Evolutionary conservation across 2,113 vertebrate species (phyloP).

Genomic region (Mesoclemmys tuberculata): DNA sequence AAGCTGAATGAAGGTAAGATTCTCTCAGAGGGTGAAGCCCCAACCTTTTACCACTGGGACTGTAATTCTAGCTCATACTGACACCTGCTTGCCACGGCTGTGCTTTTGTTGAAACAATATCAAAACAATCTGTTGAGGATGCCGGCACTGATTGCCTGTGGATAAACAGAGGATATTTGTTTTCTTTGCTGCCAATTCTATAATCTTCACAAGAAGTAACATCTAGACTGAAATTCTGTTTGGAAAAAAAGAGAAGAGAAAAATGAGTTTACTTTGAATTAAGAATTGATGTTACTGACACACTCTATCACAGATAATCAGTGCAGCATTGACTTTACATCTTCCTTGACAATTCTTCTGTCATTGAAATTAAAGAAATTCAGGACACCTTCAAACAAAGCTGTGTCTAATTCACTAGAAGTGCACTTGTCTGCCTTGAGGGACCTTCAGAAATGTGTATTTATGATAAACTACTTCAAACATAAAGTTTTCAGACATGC

Average conservation of each 20-base stretch:
- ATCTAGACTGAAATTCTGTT: not conserved
- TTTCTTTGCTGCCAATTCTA: not conserved
- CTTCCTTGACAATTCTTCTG: slow-evolving; percentile 60
- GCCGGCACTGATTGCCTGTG: not conserved
- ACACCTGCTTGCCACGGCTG: not conserved
- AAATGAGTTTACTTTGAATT: slow-evolving; percentile 32
- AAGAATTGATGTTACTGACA: slow-evolving; percentile 38
- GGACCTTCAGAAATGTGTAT: slow-evolving; percentile 66
- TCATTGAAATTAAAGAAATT: slow-evolving; percentile 71
- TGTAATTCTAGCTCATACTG: slow-evolving; percentile 18
- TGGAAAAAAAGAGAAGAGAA: not conserved
- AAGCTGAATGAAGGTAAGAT: not conserved
- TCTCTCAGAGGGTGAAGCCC: not conserved
- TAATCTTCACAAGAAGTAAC: not conserved
- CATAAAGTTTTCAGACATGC: slow-evolving; percentile 63
- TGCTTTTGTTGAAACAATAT: not conserved
- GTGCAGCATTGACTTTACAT: slow-evolving; percentile 15
- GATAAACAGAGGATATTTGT: not conserved
- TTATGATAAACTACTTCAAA: slow-evolving; percentile 64
- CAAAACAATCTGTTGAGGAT: not conserved
- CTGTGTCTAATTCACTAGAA: slow-evolving; percentile 60
- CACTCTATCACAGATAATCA: slow-evolving; percentile 27
- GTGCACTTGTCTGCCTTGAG: slow-evolving; percentile 50
- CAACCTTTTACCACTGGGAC: slow-evolving; percentile 21
- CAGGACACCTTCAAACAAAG: slow-evolving; percentile 57